Percentiles rank a stretch among this genome's conserved stretches.
Conservation (phyloP, 1,140 invertebrate species). For the Drosophila jambulina region DNA sequence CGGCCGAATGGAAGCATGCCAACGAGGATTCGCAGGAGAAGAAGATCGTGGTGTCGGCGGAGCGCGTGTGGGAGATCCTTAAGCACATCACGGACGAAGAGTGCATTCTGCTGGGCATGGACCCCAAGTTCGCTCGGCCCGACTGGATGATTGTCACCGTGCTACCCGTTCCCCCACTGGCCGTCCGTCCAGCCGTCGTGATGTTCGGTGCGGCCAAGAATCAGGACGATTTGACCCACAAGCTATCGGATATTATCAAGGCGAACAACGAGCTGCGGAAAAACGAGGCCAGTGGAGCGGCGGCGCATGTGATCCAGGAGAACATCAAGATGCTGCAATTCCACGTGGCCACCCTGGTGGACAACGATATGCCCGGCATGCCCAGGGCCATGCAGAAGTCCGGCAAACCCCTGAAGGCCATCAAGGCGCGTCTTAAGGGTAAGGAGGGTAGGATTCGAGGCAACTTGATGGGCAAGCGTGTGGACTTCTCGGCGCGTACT, state of each 20-base stretch:
- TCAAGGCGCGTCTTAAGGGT: slow-evolving; percentile 95
- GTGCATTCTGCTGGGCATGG: slow-evolving; percentile 97
- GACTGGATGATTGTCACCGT: slow-evolving; percentile 99
- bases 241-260: slow-evolving; percentile 99
- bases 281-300: slow-evolving; percentile 98
- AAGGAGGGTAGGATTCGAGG: slow-evolving; percentile 99
- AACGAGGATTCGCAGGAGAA: slow-evolving; percentile 99
- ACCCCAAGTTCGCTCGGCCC: slow-evolving; percentile 97
- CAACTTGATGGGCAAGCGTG: slow-evolving; percentile 99
- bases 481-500: slow-evolving; percentile 99
- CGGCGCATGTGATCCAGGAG: slow-evolving; percentile 97
- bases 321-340: slow-evolving; percentile 99
- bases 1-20: slow-evolving; percentile 98
- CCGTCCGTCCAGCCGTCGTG: slow-evolving; percentile 97
- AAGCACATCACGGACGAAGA: slow-evolving; percentile 99
- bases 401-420: slow-evolving; percentile 98
- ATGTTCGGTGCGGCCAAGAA: slow-evolving; percentile 99
- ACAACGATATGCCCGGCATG: slow-evolving; percentile 99
- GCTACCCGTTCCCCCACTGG: slow-evolving; percentile 97
- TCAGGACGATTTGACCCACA: slow-evolving; percentile 99
- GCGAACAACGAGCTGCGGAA: slow-evolving; percentile 98
- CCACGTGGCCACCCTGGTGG: slow-evolving; percentile 98
- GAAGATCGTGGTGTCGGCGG: slow-evolving; percentile 96
- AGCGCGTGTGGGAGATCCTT: slow-evolving; percentile 98
- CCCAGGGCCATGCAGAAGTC: slow-evolving; percentile 99